A percentile compares a stretch with the other conserved stretches of the same genome.
Evolutionary conservation across 2,113 vertebrate species (phyloP).

Genomic region (Clinocottus analis): DNA sequence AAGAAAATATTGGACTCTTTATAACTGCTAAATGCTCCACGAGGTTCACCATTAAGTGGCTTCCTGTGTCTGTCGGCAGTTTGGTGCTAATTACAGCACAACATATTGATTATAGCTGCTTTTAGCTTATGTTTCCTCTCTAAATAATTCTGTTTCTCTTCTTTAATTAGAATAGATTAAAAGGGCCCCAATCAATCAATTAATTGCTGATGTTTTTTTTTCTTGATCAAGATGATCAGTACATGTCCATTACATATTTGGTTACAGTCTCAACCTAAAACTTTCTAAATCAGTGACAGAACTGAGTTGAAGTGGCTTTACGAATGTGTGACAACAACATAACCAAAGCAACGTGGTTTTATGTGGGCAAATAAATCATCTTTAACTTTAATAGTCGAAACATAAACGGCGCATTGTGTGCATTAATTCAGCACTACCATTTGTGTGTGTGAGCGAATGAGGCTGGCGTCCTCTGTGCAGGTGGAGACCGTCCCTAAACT

Average conservation of each 20-base stretch:
- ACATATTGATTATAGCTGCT: background rate
- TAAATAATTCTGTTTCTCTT: background rate
- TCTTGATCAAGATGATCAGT: background rate
- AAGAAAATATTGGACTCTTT: background rate
- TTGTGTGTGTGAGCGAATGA: conserved; percentile 82
- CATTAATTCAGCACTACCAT: conserved; percentile 66
- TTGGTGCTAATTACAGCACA: background rate
- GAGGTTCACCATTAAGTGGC: background rate
- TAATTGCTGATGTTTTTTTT: background rate
- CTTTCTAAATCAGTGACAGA: background rate
- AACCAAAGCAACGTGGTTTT: background rate
- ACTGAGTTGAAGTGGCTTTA: background rate
- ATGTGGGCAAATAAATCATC: background rate
- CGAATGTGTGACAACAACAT: background rate
- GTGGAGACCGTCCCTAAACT: conserved; percentile 75
- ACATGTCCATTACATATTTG: background rate
- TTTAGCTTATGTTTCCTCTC: background rate
- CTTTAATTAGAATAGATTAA: background rate
- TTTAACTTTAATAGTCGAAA: background rate
- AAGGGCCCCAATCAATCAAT: background rate
- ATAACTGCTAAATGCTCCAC: background rate
- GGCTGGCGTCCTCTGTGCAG: conserved; percentile 75
- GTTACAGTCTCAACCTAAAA: background rate
- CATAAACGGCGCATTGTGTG: background rate
- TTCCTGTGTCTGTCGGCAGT: background rate